Evolutionary conservation across 2,113 vertebrate genomes (phyloP), one percentile per base, ranked within the genome.

Genomic region (Orycteropus afer): DNA sequence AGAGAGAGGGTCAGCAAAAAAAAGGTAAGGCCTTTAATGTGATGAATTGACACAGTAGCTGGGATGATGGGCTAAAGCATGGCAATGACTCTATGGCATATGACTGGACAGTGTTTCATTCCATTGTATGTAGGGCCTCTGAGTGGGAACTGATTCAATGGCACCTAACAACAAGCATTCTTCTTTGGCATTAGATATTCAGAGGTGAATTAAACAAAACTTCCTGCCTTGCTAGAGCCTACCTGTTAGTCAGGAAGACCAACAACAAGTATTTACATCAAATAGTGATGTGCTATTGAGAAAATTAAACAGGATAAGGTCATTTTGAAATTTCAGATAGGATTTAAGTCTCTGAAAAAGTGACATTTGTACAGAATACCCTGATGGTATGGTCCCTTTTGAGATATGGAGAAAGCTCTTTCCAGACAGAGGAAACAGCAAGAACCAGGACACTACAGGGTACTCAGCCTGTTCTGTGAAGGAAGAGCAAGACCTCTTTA

Each of bases 381-480:
- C 13, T 22, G 34, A 4, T 22, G 29, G 8, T 27, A 20, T 22
- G 59, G 59, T 27, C 8, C 29, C 9, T 22, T 0, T 0, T 40
- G 25, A 47, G 42, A 57, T 47, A 3, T 20, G 14, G 34, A 11
- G 42, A 61, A 37, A 25, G 51, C 63, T 42, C 69, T 25, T 94
- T 42, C 22, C 5, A 8, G 15, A 37, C 47, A 61, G 59, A 61
- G 59, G 25, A 17, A 69, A 25, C 1, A 53, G 32, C 3, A 32
- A 88, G 78, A 83, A 25, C 6, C 5, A 49, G 34, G 51, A 45
- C 47, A 20, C 45, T 69, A 23, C 12, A 2, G 7, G 40, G 12
- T 15, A 61, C 7, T 1, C 18, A 49, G 32, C 37, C 78, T 77
- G 37, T 45, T 27, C 25, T 55, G 77, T 40, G 63, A 45, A 65